Evolutionary conservation across 1,140 invertebrate species (phyloP), one percentile per base, ranked within the genome.

Genomic region (Drosophila paulistorum): DNA sequence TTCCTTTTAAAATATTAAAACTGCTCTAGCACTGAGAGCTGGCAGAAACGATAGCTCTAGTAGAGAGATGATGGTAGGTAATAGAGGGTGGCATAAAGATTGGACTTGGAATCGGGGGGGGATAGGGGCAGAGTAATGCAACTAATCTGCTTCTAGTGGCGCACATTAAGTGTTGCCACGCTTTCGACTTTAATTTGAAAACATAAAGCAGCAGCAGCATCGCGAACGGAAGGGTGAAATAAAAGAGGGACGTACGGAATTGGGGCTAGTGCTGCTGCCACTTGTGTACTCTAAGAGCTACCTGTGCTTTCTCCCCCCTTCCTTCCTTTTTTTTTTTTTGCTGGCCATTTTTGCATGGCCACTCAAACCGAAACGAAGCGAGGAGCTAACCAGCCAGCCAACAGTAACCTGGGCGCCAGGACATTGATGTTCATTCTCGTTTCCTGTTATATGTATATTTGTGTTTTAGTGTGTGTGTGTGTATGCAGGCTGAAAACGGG

Each of bases 121-220:
- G 33, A 45, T 20, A 42, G 60, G 5, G 45, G 65, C 59, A 35
- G 37, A 37, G 74, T 87, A 89, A 89, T 87, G 79, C 83, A 89
- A 80, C 83, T 87, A 87, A 87, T 87, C 83, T 87, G 83, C 83
- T 87, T 87, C 84, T 89, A 87, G 83, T 89, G 84, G 83, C 83
- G 83, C 84, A 84, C 83, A 87, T 87, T 87, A 87, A 87, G 83
- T 87, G 84, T 89, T 89, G 83, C 84, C 83, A 87, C 84, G 83
- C 83, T 87, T 89, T 89, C 83, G 83, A 86, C 83, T 86, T 86
- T 86, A 86, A 86, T 86, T 86, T 86, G 84, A 86, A 86, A 86
- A 86, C 84, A 86, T 86, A 86, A 87, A 87, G 79, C 84, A 87
- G 45, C 55, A 26, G 75, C 51, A 66, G 60, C 20, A 57, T 39